These are phyloP conservation scores for Malurus cyaneus DNA, from an alignment of 2,113 vertebrate genomes.

Conservation along the genomic window DNA sequence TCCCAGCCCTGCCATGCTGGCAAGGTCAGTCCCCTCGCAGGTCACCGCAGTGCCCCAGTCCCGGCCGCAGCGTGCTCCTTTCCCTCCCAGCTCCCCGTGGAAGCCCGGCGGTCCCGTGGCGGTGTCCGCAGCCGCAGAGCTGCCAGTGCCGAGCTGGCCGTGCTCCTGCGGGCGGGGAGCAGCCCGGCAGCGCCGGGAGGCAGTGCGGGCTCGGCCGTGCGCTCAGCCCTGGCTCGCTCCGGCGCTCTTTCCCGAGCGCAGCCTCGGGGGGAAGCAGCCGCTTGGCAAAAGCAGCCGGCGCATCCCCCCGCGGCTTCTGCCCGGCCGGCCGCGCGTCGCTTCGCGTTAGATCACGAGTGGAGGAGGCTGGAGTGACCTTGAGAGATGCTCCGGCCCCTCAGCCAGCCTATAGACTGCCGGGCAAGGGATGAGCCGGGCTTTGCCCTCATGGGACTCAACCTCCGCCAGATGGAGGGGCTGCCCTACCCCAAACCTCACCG, in stretches of 20 bases:
- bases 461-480: not conserved
- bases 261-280: not conserved
- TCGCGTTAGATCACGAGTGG: not conserved
- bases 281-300: not conserved
- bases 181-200: not conserved
- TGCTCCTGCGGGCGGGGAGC: not conserved
- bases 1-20: fast-evolving
- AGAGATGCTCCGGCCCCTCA: not conserved
- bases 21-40: not conserved
- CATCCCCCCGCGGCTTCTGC: not conserved
- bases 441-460: fast-evolving
- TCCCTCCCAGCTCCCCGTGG: not conserved
- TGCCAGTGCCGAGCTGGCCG: not conserved
- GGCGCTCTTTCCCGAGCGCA: fast-evolving
- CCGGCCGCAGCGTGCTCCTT: not conserved
- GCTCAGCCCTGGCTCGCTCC: not conserved
- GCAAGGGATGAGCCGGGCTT: not conserved
- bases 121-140: not conserved
- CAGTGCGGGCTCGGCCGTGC: not conserved
- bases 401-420: not conserved
- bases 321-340: fast-evolving
- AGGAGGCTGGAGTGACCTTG: not conserved
- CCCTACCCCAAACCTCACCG: too few relatives aligned
- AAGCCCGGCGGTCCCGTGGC: not conserved
- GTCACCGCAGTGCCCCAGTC: not conserved